Conservation (phyloP, 2,888 invertebrate species). For the Athetis lepigone region DNA sequence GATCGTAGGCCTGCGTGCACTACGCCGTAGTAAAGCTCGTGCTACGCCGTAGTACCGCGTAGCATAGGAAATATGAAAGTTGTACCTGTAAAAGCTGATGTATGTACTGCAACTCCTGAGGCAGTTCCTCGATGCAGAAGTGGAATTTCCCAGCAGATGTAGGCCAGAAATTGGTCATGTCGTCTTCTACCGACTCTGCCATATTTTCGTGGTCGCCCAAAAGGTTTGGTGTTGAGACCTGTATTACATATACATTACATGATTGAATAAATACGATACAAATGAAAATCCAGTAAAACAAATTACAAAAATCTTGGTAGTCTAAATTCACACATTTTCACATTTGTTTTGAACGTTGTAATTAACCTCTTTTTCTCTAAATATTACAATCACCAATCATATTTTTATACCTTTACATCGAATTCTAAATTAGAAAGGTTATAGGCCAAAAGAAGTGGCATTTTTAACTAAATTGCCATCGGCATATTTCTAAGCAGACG, state of each 20-base stretch:
- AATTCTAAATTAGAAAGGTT: too few species aligned
- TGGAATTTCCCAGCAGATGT: conserved; percentile 98
- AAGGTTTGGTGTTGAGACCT: conserved; percentile 94
- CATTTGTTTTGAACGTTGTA: too few species aligned
- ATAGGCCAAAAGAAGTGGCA: too few species aligned
- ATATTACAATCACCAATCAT: too few species aligned
- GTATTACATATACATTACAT: conserved; percentile 77
- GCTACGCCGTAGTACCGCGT: not conserved
- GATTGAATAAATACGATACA: not conserved
- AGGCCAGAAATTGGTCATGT: conserved; percentile 97
- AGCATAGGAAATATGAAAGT: not conserved
- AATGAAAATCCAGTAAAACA: not conserved
- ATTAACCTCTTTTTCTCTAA: too few species aligned
- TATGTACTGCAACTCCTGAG: conserved; percentile 97
- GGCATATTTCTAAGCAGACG: too few species aligned
- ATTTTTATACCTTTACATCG: too few species aligned
- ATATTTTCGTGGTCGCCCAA: conserved; percentile 94
- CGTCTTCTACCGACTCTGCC: conserved; percentile 93
- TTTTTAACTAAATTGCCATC: too few species aligned
- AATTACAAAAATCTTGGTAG: too few species aligned
- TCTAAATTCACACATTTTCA: too few species aligned
- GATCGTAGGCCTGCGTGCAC: not conserved
- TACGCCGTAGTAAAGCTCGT: not conserved
- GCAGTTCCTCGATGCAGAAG: conserved; percentile 96
- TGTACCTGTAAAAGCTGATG: conserved; percentile 95